These are phyloP conservation scores for Tipula vernalis DNA, from an alignment of 2,888 invertebrate genomes.

Conservation along the genomic window DNA sequence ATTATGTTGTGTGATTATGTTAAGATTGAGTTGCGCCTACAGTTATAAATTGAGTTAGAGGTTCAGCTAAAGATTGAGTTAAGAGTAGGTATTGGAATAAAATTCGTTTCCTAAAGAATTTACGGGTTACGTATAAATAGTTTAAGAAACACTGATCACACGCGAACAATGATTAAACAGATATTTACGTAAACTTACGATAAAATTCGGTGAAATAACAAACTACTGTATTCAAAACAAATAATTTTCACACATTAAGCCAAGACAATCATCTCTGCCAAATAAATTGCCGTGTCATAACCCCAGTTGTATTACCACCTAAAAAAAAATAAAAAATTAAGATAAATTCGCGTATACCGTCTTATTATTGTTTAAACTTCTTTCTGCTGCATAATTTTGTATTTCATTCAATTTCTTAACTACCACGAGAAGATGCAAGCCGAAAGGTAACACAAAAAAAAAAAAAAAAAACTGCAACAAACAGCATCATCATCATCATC, in stretches of 20 bases:
- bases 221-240: not conserved
- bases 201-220: not conserved
- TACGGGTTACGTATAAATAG: too few species aligned
- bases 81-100: too few species aligned
- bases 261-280: not conserved
- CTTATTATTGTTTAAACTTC: not conserved
- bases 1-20: too few species aligned
- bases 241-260: slow-evolving; percentile 4
- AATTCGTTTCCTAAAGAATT: too few species aligned
- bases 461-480: not conserved
- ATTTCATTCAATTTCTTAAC: not conserved
- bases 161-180: not conserved
- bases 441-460: not conserved
- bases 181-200: not conserved
- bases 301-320: not conserved
- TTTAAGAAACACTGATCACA: too few species aligned
- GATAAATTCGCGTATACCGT: not conserved
- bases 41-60: too few species aligned
- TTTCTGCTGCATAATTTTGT: not conserved
- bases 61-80: too few species aligned
- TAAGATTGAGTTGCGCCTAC: too few species aligned
- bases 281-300: not conserved
- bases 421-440: not conserved
- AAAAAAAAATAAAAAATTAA: not conserved
- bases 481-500: not conserved